A percentile compares a stretch with the other conserved stretches of the same genome.
phyloP scores from a whole-genome alignment of 1,140 invertebrate species.

The Adoxophyes honmai region DNA sequence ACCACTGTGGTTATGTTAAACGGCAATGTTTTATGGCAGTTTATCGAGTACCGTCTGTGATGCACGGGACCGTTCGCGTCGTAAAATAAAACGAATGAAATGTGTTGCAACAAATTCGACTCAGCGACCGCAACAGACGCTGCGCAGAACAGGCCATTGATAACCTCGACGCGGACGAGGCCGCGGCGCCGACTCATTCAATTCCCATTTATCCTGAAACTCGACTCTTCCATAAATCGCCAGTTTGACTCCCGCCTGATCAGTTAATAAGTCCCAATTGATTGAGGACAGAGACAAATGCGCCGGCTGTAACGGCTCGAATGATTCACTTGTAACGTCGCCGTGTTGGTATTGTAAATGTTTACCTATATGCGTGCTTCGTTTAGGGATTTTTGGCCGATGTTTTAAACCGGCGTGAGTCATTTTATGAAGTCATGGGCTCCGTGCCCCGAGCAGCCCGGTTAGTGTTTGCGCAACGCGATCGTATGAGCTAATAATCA shows the following conservation, averaged over 20 bases:
- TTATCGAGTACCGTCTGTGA: neutral
- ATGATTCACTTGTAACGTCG: constrained; percentile 20
- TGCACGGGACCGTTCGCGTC: neutral
- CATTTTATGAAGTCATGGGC: constrained; percentile 41
- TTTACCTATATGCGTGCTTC: constrained; percentile 28
- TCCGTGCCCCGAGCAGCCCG: constrained; percentile 3
- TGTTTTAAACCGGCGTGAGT: constrained; percentile 29
- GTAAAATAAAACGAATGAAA: constrained; percentile 3
- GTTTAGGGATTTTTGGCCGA: constrained; percentile 31
- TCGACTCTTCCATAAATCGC: constrained; percentile 26
- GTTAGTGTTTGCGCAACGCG: constrained; percentile 24
- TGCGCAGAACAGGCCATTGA: constrained; percentile 15
- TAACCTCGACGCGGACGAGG: neutral
- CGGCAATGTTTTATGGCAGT: neutral
- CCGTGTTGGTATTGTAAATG: constrained; percentile 32
- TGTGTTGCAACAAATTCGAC: neutral
- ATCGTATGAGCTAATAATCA: constrained; percentile 16
- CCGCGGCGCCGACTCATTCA: neutral
- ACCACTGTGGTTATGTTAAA: too few relatives aligned
- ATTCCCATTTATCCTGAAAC: constrained; percentile 35
- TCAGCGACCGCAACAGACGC: constrained; percentile 21
- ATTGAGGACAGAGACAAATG: constrained; percentile 23
- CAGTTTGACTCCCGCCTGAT: constrained; percentile 35
- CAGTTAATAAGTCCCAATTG: constrained; percentile 47
- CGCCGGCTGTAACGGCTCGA: neutral